A percentile compares a stretch with the other conserved stretches of the same genome.
Conservation (phyloP, 2,888 invertebrate genomes). For the Allolobophora icterica region DNA sequence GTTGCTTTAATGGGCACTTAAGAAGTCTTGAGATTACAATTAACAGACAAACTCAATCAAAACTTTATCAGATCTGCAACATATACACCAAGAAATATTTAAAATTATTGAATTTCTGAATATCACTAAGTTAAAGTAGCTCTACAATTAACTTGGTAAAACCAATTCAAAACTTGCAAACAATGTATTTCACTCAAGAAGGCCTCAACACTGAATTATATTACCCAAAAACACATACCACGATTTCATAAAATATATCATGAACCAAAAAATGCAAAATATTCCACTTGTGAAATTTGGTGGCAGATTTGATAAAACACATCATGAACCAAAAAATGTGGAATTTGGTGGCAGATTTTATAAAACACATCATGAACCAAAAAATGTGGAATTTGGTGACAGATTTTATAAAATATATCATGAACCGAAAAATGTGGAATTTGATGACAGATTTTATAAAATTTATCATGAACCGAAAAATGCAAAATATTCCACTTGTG, state of each 20-base stretch:
- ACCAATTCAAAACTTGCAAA: not conserved
- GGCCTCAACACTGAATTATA: not conserved
- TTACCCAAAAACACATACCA: not conserved
- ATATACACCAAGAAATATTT: slow-evolving; percentile 7
- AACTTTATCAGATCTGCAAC: slow-evolving; percentile 17
- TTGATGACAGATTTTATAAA: not conserved
- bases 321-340: not conserved
- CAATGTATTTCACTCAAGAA: not conserved
- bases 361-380: too few species aligned
- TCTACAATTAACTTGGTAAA: not conserved
- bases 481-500: not conserved
- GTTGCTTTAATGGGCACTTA: not conserved
- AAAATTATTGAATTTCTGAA: not conserved
- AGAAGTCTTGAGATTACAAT: not conserved
- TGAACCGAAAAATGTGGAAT: not conserved
- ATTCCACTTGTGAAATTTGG: not conserved
- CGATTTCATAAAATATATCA: not conserved
- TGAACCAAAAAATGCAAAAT: not conserved
- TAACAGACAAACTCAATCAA: not conserved
- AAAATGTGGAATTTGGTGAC: not conserved
- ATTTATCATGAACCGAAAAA: not conserved
- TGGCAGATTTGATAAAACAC: not conserved
- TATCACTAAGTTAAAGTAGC: not conserved
- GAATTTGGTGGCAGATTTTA: not conserved
- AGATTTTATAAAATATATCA: not conserved